Evolutionary conservation across 2,113 vertebrate genomes (phyloP), one percentile per base, ranked within the genome.

Genomic region (Etia nguti): DNA sequence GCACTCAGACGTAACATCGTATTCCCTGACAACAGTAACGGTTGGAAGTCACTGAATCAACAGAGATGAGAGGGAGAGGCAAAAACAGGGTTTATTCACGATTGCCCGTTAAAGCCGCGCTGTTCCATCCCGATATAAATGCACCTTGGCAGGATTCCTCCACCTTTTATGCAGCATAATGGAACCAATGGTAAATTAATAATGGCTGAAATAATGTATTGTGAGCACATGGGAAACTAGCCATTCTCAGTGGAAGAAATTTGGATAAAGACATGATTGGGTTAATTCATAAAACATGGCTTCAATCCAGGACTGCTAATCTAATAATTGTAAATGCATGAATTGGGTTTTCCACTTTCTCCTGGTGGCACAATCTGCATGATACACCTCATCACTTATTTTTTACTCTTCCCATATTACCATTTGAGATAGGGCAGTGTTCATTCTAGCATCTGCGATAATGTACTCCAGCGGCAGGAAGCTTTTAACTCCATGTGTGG

Each of bases 261-360:
- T 62, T 48, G 34, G 86, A 90, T 86, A 24, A 56, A 90, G 87
- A 89, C 50, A 54, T 73, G 48, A 86, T 79, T 82, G 57, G 82
- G 65, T 91, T 57, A 68, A 89, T 91, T 89, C 83, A 90, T 85
- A 85, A 86, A 89, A 80, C 81, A 50, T 81, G 79, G 87, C 89
- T n/a, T n/a, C 68, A 52, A 55, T 83, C 89, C 84, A 90, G 83
- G 56, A 65, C 65, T 34, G 22, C 81, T 90, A 84, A 87, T 90
- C 80, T 87, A 91, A 94, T 91, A 86, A 90, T 89, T 88, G 90
- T 86, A 88, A 86, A 95, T 91, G 83, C 82, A 90, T 86, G 46
- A 87, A 81, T 86, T 79, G 82, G 46, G 10, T 68, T 89, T 84
- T 85, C 52, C 29, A 13, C 80, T 84, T 88, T 57, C 82, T 79